A percentile compares a stretch with the other conserved stretches of the same genome.
Conservation (phyloP, 1,140 invertebrate genomes). For the Lamellibrachia luymesi region DNA sequence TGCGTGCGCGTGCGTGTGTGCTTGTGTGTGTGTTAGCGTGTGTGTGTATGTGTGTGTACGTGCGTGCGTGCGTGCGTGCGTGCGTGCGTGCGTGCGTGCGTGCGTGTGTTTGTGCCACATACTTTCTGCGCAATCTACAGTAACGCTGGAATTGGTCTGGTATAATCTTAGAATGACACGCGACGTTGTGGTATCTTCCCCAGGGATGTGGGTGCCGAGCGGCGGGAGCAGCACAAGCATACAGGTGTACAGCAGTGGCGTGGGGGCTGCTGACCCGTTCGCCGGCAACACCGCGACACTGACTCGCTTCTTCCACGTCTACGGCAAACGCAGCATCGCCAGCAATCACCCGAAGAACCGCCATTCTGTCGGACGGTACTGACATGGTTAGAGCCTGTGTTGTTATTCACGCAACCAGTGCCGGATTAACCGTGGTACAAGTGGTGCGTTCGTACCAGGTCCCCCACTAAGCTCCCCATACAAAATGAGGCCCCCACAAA, state of each 20-base stretch:
- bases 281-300: not conserved
- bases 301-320: not conserved
- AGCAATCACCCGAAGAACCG: not conserved
- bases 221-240: not conserved
- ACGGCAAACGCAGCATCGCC: not conserved
- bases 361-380: not conserved
- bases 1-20: not conserved
- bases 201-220: not conserved
- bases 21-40: not conserved
- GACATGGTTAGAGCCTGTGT: not conserved
- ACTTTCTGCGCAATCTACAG: no score
- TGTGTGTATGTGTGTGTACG: no score
- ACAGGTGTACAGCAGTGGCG: not conserved
- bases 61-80: not conserved
- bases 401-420: not conserved
- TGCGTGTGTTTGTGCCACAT: no score
- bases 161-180: not conserved
- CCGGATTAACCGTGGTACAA: not conserved
- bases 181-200: not conserved
- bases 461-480: no score
- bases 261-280: not conserved
- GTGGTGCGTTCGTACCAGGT: no score
- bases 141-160: not conserved
- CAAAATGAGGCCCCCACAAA: no score
- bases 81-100: not conserved